Conservation (phyloP, 2,113 vertebrate genomes). For the Albula goreensis region DNA sequence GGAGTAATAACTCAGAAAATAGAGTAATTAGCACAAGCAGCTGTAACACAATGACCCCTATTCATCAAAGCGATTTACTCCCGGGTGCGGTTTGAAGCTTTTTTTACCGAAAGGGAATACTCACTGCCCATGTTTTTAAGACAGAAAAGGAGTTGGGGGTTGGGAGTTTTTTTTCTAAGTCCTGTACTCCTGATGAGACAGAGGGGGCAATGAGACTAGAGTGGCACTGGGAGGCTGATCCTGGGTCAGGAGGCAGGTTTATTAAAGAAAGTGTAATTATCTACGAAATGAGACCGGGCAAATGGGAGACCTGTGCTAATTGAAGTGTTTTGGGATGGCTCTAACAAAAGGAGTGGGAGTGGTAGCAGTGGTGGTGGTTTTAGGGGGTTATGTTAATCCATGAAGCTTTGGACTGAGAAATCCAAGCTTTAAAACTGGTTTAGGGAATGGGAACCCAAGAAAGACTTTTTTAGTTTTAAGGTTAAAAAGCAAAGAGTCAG, state of each 20-base stretch:
- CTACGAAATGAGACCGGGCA: constrained; percentile 7
- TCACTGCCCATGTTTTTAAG: constrained; percentile 22
- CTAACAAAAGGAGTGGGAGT: not conserved
- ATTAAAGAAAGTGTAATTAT: constrained; percentile 32
- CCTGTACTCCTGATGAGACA: not conserved
- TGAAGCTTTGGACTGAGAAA: constrained; percentile 29
- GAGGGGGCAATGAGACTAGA: not conserved
- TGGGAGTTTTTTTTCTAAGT: constrained; percentile 4
- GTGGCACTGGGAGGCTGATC: not conserved
- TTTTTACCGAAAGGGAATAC: constrained; percentile 31
- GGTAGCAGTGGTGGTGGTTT: not conserved
- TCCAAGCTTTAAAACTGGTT: constrained; percentile 18
- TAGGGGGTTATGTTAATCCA: not conserved
- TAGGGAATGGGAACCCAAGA: not conserved
- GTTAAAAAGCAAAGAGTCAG: too few relatives aligned
- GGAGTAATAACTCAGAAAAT: constrained; percentile 58
- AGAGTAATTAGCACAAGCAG: constrained; percentile 58
- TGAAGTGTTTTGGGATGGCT: constrained; percentile 24
- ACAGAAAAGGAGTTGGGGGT: not conserved
- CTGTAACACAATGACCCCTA: constrained; percentile 59
- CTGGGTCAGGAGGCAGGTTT: constrained; percentile 23
- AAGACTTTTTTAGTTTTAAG: too few relatives aligned
- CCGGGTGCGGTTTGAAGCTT: constrained; percentile 46
- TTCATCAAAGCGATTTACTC: constrained; percentile 55
- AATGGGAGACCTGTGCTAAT: constrained; percentile 23